Base-by-base conservation (phyloP, 2,888 invertebrate genomes). In the Athrips mouffetella region DNA sequence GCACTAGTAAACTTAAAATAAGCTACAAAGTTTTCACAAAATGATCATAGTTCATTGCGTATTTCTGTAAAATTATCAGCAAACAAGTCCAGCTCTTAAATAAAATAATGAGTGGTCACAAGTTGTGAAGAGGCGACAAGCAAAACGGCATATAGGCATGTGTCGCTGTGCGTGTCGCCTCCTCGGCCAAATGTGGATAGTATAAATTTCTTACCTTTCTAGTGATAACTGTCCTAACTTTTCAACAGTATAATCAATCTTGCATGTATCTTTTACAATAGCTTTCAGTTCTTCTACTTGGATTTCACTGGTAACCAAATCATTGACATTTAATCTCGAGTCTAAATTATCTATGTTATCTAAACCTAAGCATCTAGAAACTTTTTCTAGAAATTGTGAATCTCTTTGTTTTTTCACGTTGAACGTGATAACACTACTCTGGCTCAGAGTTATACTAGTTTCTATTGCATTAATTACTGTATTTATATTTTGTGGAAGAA, bases 401-500 rank as follows among this genome's bases (percentile, higher is more conserved):
- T 44, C 15, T 21, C 48, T 49, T 33, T 47, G 47, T 48, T 58
- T 58, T 33, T 60, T 62, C 6, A 58, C 47, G 55, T 67, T 62
- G 45, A 57, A 67, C 0, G 67, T 59, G 10, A 63, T 15, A 48
- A 73, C 64, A 48, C 67, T 73, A 20, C 55, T 60, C 40, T 70
- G 60, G 50, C 73, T 72, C 21, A 70, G 61, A 60, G 69, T 73
- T 39, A 76, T 58, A 53, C 73, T 69, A 1, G 52, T 64, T 58
- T 77, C 77, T 40, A 76, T 54, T 23, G 70, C 60, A 37, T 60
- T 72, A 47, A 77, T 70, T 25, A 70, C 53, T 18, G 63, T 58
- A 41, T 62, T 52, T 47, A 73, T 40, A 18, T 60, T 51, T 53
- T 64, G 67, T 11, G 63, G 57, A n/a, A n/a, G n/a, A n/a, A n/a